Conservation (phyloP, 2,113 vertebrate genomes). For the Astur gentilis region DNA sequence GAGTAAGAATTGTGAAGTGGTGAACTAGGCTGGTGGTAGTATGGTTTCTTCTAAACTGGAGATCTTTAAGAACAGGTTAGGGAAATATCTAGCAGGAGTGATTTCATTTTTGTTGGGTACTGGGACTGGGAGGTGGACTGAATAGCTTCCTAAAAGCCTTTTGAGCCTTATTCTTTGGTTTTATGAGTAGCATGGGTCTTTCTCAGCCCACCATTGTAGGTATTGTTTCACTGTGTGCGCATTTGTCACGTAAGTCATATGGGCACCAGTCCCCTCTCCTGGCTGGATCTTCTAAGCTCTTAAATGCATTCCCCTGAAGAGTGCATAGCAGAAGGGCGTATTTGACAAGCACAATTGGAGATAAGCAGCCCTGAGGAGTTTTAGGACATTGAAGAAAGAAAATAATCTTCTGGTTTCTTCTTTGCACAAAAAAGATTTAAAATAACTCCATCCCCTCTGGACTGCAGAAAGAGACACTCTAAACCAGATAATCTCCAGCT, state of each 20-base stretch:
- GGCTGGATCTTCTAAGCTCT: slow-evolving; percentile 45
- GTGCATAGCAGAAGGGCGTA: slow-evolving; percentile 19
- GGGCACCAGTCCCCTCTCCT: not conserved
- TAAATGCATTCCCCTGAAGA: slow-evolving; percentile 50
- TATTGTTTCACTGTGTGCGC: not conserved
- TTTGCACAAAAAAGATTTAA: slow-evolving; percentile 42
- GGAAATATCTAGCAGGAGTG: not conserved
- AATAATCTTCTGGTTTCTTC: slow-evolving; percentile 59
- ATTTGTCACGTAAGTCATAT: not conserved
- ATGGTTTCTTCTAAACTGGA: not conserved
- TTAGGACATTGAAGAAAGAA: slow-evolving; percentile 53
- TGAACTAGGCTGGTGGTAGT: not conserved
- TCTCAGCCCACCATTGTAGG: not conserved
- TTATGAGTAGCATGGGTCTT: not conserved
- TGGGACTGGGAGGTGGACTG: not conserved
- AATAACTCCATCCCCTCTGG: slow-evolving; percentile 42
- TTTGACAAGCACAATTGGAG: slow-evolving; percentile 63
- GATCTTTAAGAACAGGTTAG: not conserved
- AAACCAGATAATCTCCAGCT: slow-evolving; percentile 61
- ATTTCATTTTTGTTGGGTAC: not conserved
- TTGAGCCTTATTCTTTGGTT: not conserved
- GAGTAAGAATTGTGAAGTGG: not conserved
- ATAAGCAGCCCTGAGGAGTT: slow-evolving; percentile 59
- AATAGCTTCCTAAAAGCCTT: not conserved
- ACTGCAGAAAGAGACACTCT: slow-evolving; percentile 44